Percentiles rank a stretch among this genome's conserved stretches.
Evolutionary conservation across 2,888 invertebrate genomes (phyloP).

Genomic region (Cephus spinipes): DNA sequence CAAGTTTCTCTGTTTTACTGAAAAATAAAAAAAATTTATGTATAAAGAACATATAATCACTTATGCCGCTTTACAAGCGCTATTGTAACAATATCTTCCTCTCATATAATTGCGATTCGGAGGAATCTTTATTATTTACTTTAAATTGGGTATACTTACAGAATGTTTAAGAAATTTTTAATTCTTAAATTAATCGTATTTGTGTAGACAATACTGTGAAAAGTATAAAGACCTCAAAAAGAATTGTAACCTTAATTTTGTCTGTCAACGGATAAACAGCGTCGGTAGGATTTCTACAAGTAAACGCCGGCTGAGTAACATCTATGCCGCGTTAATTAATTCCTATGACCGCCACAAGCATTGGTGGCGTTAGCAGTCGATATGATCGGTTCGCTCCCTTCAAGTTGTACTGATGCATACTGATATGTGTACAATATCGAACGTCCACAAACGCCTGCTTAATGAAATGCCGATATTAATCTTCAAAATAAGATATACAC

Average conservation of each 20-base stretch:
- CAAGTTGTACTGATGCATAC: neutral
- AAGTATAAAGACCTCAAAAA: neutral
- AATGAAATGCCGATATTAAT: neutral
- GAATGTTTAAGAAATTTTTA: neutral
- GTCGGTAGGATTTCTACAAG: neutral
- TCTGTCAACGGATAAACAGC: neutral
- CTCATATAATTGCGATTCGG: neutral
- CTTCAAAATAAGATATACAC: neutral
- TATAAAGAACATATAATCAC: neutral
- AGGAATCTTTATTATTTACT: neutral
- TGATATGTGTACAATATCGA: neutral
- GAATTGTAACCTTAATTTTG: neutral
- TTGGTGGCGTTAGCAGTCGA: neutral
- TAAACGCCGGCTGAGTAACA: neutral
- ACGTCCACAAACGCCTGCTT: neutral
- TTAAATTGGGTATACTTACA: neutral
- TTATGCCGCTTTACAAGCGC: neutral
- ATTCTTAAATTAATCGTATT: neutral
- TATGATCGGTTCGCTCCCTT: neutral
- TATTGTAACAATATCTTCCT: neutral
- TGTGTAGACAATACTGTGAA: neutral
- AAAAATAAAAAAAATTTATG: neutral
- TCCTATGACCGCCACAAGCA: neutral
- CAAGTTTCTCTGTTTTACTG: neutral
- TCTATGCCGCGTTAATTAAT: neutral